These are phyloP conservation scores for Phorcus lineatus DNA, from an alignment of 2,888 invertebrate genomes.

Conservation along the genomic window DNA sequence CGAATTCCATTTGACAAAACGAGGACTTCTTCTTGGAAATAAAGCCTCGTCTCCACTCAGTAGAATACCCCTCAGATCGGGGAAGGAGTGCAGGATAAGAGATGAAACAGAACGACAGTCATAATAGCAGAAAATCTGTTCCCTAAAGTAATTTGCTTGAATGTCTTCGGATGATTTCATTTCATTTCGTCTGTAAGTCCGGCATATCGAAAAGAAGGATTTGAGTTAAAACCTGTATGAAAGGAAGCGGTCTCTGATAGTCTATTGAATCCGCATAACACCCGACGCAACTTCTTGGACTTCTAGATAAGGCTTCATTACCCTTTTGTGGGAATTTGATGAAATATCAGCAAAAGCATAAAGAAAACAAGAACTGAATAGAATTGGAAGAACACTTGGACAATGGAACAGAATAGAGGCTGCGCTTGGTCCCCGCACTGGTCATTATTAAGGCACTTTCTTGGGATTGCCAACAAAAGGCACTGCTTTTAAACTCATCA, in stretches of 20 bases:
- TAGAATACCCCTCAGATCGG: conserved; percentile 4
- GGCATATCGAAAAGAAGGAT: conserved; percentile 18
- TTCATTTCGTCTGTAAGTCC: conserved; percentile 12
- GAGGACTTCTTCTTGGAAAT: neutral
- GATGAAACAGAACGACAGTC: conserved; percentile 10
- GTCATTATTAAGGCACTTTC: conserved; percentile 34
- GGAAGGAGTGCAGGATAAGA: neutral
- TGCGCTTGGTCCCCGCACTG: conserved; percentile 20
- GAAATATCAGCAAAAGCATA: conserved; percentile 46
- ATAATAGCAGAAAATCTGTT: conserved; percentile 11
- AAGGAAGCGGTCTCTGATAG: neutral
- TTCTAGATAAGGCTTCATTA: conserved; percentile 44
- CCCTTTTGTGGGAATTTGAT: conserved; percentile 44
- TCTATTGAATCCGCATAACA: neutral
- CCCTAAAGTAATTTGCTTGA: conserved; percentile 25
- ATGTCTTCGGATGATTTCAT: conserved; percentile 24
- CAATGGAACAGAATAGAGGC: conserved; percentile 33
- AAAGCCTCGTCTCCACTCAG: neutral
- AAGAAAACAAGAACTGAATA: conserved; percentile 44
- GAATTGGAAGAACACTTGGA: conserved; percentile 27
- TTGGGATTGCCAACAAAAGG: conserved; percentile 35
- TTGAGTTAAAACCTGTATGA: conserved; percentile 24
- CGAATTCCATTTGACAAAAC: conserved; percentile 23
- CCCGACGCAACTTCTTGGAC: conserved; percentile 23
- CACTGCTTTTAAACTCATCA: conserved; percentile 44